Percentiles rank a stretch among this genome's conserved stretches.
Evolutionary conservation across 2,113 vertebrate genomes (phyloP).

Genomic region (Plestiodon gilberti): DNA sequence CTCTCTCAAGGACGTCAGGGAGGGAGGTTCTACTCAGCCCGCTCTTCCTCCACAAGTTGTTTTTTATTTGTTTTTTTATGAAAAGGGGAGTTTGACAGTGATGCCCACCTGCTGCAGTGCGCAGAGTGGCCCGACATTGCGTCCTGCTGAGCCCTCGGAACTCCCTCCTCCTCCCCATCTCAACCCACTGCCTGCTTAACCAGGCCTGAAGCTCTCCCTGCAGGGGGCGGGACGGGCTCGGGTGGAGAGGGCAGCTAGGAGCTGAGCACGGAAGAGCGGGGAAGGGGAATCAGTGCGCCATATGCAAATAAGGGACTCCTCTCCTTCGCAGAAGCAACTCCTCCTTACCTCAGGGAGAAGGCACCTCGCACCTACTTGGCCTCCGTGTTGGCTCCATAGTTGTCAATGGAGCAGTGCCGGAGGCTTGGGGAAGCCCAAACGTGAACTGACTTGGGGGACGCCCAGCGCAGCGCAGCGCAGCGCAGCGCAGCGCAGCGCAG

Average conservation of each 20-base stretch:
- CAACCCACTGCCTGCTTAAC: no score
- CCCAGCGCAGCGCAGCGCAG: not conserved
- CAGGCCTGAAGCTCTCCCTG: not conserved
- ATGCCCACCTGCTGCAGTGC: no score
- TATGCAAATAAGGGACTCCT: not conserved
- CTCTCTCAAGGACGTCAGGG: no score
- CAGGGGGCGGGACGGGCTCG: not conserved
- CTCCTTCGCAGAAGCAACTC: not conserved
- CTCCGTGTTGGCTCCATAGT: not conserved
- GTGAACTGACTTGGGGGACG: not conserved
- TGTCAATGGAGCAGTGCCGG: not conserved
- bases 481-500: not conserved
- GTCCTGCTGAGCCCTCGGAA: no score
- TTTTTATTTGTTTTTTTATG: no score
- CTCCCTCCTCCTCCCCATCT: no score
- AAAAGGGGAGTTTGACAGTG: no score
- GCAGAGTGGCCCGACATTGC: no score
- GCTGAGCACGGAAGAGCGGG: not conserved
- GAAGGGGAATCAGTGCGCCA: not conserved
- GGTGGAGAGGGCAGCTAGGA: not conserved
- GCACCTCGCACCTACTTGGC: not conserved
- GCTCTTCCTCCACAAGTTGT: no score
- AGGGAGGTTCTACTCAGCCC: no score
- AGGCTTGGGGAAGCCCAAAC: not conserved
- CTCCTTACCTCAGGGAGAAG: not conserved